These are phyloP conservation scores for Syritta pipiens DNA, from an alignment of 2,888 invertebrate genomes.

Conservation along the genomic window DNA sequence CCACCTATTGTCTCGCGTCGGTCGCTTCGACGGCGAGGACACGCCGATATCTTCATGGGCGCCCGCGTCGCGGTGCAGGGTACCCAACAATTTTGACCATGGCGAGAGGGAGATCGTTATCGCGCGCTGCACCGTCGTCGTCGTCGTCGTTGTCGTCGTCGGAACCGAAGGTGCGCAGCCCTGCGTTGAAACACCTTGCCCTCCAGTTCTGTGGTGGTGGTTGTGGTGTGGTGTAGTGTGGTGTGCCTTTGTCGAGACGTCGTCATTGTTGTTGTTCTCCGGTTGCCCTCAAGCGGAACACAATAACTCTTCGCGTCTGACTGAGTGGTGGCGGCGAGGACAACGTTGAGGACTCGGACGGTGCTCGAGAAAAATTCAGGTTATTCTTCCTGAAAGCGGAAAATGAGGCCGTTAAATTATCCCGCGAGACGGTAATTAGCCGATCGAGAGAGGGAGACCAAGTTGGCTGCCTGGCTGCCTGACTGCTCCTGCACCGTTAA, in stretches of 20 bases:
- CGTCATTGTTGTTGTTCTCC: conserved; percentile 28
- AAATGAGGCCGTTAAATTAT: conserved; percentile 67
- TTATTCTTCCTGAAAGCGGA: conserved; percentile 68
- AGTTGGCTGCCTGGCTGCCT: conserved; percentile 43
- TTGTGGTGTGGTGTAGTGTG: not conserved
- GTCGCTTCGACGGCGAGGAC: too few species aligned
- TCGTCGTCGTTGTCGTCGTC: too few species aligned
- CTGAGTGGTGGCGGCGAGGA: conserved; percentile 7
- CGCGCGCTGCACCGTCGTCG: conserved; percentile 49
- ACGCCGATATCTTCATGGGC: conserved; percentile 62
- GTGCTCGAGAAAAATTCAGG: conserved; percentile 49
- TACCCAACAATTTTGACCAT: conserved; percentile 62
- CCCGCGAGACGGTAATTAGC: conserved; percentile 64
- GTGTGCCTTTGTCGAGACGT: not conserved
- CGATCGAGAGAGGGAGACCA: conserved; percentile 37
- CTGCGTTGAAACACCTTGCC: conserved; percentile 65
- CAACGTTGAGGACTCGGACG: conserved; percentile 3
- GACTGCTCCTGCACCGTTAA: conserved; percentile 43
- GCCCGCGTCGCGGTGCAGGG: not conserved
- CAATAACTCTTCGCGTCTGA: conserved; percentile 63
- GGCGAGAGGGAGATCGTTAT: conserved; percentile 58
- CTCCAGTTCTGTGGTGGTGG: conserved; percentile 38
- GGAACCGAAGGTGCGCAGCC: conserved; percentile 16
- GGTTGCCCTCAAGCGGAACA: conserved; percentile 68
- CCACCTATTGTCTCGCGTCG: conserved; percentile 59